Base-by-base conservation (phyloP, 2,113 vertebrate species). In the Alaudala cheleensis region DNA sequence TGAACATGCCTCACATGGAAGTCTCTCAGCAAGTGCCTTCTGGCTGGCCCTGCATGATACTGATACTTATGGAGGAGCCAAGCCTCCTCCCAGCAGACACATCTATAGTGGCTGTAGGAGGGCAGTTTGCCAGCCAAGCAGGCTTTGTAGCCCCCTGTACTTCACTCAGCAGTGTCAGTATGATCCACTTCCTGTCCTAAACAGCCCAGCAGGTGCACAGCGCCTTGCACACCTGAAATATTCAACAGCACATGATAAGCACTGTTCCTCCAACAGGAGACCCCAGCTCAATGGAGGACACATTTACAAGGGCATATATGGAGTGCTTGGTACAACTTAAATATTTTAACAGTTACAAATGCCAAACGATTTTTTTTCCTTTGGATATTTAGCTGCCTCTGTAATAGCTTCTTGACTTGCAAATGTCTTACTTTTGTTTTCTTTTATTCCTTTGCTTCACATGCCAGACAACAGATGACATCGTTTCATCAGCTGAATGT, bases 401-500 rank as follows among this genome's bases (percentile, higher is more conserved):
- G 8, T 70, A 77, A n/a, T 29, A 81, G 29, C 54, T 66, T 47
- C 26, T 89, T 77, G 65, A 61, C 14, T 83, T 84, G 17, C 34
- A 81, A 74, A 7, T 58, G 9, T 40, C 93, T 95, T 49, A 90
- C 3, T 49, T 20, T 51, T 33, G 51, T 85, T 86, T 85, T 33
- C 73, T 89, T 81, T 78, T 39, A 4, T 56, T 93, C 33, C 45
- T 64, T 88, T 69, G 29, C 64, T 86, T 96, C 54, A 23, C 31
- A 21, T 78, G 53, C 92, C 97, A 99, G 98, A 99, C 99, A 40
- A 99, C 99, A 60, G 99, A 99, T 95, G 99, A 99, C 97, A 99
- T 99, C 2, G 99, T 99, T 78, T 99, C 99, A 23, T 99, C 99
- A 44, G 99, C 99, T 19, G 99, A 99, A 97, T 99, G 99, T 97